A percentile compares a stretch with the other conserved stretches of the same genome.
Evolutionary conservation across 2,113 vertebrate species (phyloP).

Genomic region (Melospiza melodia): DNA sequence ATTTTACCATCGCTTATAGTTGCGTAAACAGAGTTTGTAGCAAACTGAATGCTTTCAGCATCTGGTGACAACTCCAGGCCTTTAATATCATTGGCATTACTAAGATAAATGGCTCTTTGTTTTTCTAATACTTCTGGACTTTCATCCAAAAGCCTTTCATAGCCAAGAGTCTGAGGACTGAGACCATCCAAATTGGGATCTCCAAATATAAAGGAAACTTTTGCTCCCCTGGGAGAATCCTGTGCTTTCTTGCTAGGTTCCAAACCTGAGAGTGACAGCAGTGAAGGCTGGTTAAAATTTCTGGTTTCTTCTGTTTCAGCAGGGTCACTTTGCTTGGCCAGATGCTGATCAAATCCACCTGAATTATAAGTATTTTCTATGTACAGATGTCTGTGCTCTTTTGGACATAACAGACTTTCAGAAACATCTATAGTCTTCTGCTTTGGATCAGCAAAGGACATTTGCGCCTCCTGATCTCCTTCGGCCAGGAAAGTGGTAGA

Average conservation of each 20-base stretch:
- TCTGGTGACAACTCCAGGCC: conserved; percentile 86
- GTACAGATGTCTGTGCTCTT: conserved; percentile 84
- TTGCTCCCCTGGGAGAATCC: conserved; percentile 89
- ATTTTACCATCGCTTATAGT: conserved; percentile 90
- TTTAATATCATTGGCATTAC: conserved; percentile 88
- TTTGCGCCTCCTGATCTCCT: conserved; percentile 83
- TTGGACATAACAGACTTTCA: conserved; percentile 79
- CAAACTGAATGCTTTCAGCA: conserved; percentile 85
- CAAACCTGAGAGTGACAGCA: conserved; percentile 82
- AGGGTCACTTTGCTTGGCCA: conserved; percentile 77
- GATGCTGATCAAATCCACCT: conserved; percentile 77
- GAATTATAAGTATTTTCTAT: conserved; percentile 84
- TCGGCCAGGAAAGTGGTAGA: conserved; percentile 83
- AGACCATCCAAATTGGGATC: conserved; percentile 86
- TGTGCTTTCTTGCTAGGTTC: conserved; percentile 83
- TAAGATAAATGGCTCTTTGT: conserved; percentile 83
- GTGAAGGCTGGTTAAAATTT: conserved; percentile 80
- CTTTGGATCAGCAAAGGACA: conserved; percentile 82
- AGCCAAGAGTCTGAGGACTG: conserved; percentile 90
- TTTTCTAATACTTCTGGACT: conserved; percentile 88
- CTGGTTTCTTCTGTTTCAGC: conserved; percentile 81
- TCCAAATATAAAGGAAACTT: conserved; percentile 98
- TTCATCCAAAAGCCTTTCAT: conserved; percentile 93
- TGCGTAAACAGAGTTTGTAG: conserved; percentile 86
- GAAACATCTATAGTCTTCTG: conserved; percentile 82